Evolutionary conservation across 2,888 invertebrate species (phyloP).

Genomic region (Eupithecia abbreviata): DNA sequence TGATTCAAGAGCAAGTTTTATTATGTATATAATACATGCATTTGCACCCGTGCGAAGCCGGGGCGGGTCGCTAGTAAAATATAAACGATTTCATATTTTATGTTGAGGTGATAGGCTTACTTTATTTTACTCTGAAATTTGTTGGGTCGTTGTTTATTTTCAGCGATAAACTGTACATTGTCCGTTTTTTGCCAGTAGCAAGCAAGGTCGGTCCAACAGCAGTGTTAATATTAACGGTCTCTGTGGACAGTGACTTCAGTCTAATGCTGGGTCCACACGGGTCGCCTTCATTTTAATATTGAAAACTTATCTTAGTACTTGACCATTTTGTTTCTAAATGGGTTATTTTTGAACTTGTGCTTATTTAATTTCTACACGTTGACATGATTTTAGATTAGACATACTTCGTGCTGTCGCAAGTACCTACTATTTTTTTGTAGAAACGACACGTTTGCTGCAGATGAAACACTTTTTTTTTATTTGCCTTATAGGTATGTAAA

Average conservation of each 20-base stretch:
- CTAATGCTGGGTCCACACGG: neutral
- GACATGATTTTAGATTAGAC: neutral
- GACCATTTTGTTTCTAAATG: neutral
- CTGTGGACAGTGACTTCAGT: neutral
- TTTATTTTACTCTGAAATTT: neutral
- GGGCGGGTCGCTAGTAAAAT: neutral
- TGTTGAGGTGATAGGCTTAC: neutral
- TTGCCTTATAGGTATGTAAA: too few species aligned
- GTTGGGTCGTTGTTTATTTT: neutral
- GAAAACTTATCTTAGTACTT: neutral
- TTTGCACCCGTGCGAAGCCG: too few species aligned
- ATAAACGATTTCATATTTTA: neutral
- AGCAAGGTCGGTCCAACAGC: neutral
- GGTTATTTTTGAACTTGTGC: neutral
- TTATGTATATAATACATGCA: too few species aligned
- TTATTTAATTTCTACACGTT: neutral
- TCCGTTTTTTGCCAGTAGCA: neutral
- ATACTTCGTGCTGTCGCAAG: neutral
- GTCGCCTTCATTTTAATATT: neutral
- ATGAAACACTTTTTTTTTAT: neutral
- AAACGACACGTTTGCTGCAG: neutral
- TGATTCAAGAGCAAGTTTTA: too few species aligned
- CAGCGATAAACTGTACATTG: neutral
- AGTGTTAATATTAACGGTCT: slow-evolving; percentile 1
- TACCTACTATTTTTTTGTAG: neutral